Evolutionary conservation across 2,888 invertebrate species (phyloP).

Genomic region (Cyrtodaria siliqua): DNA sequence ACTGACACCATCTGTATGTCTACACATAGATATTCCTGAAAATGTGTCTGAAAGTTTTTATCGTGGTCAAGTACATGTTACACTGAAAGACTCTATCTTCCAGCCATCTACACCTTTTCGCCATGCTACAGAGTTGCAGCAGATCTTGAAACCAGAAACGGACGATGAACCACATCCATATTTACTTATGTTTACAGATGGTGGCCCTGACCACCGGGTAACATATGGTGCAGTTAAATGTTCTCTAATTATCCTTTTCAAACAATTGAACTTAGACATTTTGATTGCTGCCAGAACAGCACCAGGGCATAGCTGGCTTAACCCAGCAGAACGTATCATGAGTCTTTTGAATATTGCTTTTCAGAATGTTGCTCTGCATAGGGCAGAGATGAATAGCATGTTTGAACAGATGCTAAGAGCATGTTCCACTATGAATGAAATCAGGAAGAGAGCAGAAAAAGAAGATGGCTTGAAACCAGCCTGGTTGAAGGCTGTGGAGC

Average conservation of each 20-base stretch:
- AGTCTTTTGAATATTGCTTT: constrained; percentile 48
- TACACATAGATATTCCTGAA: constrained; percentile 52
- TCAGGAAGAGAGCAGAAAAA: constrained; percentile 48
- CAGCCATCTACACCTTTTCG: constrained; percentile 31
- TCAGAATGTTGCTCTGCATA: constrained; percentile 50
- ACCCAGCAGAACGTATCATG: constrained; percentile 64
- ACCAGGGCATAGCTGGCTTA: constrained; percentile 56
- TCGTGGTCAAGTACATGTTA: constrained; percentile 48
- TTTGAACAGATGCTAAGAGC: constrained; percentile 39
- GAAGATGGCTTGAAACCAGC: constrained; percentile 25
- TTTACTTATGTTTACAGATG: constrained; percentile 29
- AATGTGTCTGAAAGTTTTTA: constrained; percentile 47
- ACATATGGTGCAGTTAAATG: constrained; percentile 29
- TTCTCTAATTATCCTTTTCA: constrained; percentile 28
- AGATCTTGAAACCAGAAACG: constrained; percentile 13
- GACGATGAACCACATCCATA: constrained; percentile 8
- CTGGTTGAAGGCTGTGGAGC: constrained; percentile 35
- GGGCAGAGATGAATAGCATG: constrained; percentile 28
- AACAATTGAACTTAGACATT: constrained; percentile 16
- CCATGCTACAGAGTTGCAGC: constrained; percentile 24
- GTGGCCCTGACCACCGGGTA: constrained; percentile 29
- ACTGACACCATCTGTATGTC: constrained; percentile 59
- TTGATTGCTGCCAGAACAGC: constrained; percentile 46
- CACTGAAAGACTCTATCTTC: constrained; percentile 55
- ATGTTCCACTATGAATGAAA: constrained; percentile 45